phyloP scores from a whole-genome alignment of 37 sponge, comb jelly and placozoan genomes.

The Geodia barretti region DNA sequence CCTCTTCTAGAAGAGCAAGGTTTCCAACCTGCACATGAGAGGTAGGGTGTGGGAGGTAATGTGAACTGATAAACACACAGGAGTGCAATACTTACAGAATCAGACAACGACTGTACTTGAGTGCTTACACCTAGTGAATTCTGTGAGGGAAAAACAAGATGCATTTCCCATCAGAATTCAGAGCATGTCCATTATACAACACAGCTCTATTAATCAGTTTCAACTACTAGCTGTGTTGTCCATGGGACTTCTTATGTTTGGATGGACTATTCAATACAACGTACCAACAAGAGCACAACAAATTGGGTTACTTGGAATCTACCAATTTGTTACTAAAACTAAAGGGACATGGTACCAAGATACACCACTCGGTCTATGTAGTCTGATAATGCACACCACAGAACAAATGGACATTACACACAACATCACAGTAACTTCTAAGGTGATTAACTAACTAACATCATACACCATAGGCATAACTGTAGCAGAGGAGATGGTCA shows the following conservation, averaged over 20 bases:
- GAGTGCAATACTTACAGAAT: slow-evolving; percentile 2
- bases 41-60: background rate
- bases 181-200: no score
- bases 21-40: background rate
- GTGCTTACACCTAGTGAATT: background rate
- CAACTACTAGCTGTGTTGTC: background rate
- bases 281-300: no score
- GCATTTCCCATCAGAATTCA: background rate
- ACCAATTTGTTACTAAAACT: no score
- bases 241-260: no score
- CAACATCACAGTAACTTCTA: background rate
- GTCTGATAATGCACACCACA: background rate
- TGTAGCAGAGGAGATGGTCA: background rate
- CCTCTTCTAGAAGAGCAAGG: background rate
- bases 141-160: background rate
- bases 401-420: background rate
- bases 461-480: background rate
- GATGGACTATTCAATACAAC: no score
- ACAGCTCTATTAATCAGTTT: no score
- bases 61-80: background rate
- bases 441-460: background rate
- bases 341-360: no score
- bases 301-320: no score
- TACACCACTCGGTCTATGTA: no score
- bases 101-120: background rate